A percentile compares a stretch with the other conserved stretches of the same genome.
phyloP scores from a whole-genome alignment of 2,888 invertebrate species.

The Malthinus flaveolus region DNA sequence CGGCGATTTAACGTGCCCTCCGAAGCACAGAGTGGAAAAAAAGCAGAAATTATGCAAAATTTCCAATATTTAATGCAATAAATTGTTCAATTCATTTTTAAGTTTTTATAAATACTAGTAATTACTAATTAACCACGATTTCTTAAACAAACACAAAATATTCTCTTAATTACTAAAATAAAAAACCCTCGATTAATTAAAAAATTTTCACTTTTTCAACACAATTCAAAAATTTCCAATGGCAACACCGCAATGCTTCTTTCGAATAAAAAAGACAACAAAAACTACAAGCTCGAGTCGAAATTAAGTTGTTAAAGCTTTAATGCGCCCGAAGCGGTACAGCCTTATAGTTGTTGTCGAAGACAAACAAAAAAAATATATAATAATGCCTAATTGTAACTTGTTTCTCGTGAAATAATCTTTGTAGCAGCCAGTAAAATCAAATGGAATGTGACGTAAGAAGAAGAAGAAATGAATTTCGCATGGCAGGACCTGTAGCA shows the following conservation, averaged over 20 bases:
- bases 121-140: too few relatives aligned
- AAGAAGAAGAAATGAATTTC: constrained; percentile 8
- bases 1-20: too few relatives aligned
- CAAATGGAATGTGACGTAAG: constrained; percentile 27
- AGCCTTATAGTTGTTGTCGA: constrained; percentile 38
- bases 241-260: constrained; percentile 16
- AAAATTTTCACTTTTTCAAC: not conserved
- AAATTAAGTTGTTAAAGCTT: constrained; percentile 41
- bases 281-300: constrained; percentile 37
- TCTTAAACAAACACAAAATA: too few relatives aligned
- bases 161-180: too few relatives aligned
- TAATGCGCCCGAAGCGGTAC: constrained; percentile 37
- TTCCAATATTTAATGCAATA: too few relatives aligned
- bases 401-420: constrained; percentile 36
- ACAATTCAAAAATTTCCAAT: not conserved
- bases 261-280: constrained; percentile 25
- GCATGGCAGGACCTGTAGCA: too few relatives aligned
- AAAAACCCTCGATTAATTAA: too few relatives aligned
- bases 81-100: too few relatives aligned
- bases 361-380: constrained; percentile 39
- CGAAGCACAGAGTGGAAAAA: too few relatives aligned
- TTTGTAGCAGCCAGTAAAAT: constrained; percentile 24
- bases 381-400: constrained; percentile 43
- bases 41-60: too few relatives aligned
- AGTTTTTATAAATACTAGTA: too few relatives aligned